Conservation (phyloP, 2,797 vertebrate genomes). For the Etheostoma perlongum region DNA sequence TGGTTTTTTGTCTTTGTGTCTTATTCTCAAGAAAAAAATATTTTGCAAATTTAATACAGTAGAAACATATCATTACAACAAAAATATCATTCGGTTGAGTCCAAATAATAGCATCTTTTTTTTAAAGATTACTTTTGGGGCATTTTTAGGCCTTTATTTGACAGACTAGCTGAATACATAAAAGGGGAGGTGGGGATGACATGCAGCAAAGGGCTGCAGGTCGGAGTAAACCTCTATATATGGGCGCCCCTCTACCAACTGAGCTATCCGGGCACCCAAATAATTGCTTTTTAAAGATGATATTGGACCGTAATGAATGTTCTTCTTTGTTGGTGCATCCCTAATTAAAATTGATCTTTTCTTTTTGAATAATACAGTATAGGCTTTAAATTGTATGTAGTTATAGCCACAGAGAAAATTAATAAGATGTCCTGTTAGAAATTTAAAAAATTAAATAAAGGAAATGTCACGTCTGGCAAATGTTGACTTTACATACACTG, state of each 20-base stretch:
- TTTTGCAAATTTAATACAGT: background rate
- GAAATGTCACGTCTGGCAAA: constrained; percentile 18
- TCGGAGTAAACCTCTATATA: no score
- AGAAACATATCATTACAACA: background rate
- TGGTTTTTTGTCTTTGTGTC: background rate
- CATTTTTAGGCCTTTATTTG: no score
- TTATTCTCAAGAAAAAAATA: background rate
- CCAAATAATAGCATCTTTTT: constrained; percentile 5
- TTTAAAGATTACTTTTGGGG: no score
- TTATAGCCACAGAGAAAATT: constrained; percentile 20
- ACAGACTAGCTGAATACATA: no score
- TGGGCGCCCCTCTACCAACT: no score
- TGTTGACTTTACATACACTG: constrained; percentile 20
- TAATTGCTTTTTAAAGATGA: constrained; percentile 8
- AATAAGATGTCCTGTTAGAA: constrained; percentile 20
- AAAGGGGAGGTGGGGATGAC: no score
- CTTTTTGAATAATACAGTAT: constrained; percentile 9
- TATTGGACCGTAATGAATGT: background rate
- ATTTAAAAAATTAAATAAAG: constrained; percentile 30
- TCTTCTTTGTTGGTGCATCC: background rate
- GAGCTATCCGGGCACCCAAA: no score
- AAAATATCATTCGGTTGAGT: background rate
- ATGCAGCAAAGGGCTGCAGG: no score
- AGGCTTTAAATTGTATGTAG: constrained; percentile 15
- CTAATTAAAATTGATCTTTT: constrained; percentile 35